phyloP scores from a whole-genome alignment of 2,113 vertebrate species.

The Myrmecobius fasciatus region DNA sequence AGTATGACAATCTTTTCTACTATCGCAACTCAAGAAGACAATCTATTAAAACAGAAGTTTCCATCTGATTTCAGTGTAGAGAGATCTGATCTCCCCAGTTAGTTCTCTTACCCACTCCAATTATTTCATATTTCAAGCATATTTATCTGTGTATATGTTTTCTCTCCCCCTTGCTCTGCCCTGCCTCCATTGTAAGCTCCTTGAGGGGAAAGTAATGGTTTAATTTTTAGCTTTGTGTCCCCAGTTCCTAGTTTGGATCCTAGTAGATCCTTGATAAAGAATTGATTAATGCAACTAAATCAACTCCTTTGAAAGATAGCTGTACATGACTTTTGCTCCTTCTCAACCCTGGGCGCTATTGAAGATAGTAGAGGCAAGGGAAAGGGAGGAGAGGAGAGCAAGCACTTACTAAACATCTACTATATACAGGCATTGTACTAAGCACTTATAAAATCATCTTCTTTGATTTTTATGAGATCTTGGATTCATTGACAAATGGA shows the following conservation, averaged over 20 bases:
- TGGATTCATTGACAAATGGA: background rate
- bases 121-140: background rate
- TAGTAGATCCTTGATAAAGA: background rate
- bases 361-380: background rate
- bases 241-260: background rate
- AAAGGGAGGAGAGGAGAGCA: background rate
- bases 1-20: background rate
- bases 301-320: background rate
- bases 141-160: background rate
- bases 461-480: background rate
- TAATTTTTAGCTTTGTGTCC: background rate
- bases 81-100: background rate
- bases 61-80: background rate
- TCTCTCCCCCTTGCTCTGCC: background rate
- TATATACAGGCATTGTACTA: background rate
- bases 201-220: background rate
- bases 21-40: background rate
- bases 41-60: background rate
- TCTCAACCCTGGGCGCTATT: background rate
- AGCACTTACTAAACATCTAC: background rate
- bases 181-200: background rate
- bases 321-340: background rate
- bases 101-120: background rate
- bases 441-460: background rate
- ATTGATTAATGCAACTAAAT: background rate